Percentiles rank a stretch among this genome's conserved stretches.
These are phyloP conservation scores for Pristis pectinata DNA, from an alignment of 2,797 vertebrate species.

Conservation along the genomic window DNA sequence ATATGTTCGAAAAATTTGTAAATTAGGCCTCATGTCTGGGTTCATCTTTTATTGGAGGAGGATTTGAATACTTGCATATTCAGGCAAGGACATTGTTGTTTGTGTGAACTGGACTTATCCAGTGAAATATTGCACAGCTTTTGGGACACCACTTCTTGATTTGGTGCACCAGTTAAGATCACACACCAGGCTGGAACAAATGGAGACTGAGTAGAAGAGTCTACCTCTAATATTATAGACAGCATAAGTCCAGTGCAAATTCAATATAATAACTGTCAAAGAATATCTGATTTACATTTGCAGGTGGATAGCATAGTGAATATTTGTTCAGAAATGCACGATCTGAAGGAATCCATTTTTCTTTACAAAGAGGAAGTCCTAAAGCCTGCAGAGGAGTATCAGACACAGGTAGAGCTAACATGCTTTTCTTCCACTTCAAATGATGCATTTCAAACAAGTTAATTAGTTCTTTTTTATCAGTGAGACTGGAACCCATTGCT, in stretches of 20 bases:
- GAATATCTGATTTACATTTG: background rate
- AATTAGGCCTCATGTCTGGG: background rate
- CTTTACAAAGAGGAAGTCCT: background rate
- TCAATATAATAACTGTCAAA: background rate
- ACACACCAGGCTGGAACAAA: background rate
- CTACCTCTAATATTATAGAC: background rate
- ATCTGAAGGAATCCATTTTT: constrained; percentile 13
- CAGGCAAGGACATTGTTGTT: background rate
- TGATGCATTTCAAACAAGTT: background rate
- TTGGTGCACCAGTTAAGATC: background rate
- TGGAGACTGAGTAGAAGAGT: background rate
- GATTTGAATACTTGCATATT: background rate
- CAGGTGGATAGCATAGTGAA: constrained; percentile 16
- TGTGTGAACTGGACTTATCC: background rate
- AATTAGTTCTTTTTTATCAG: background rate
- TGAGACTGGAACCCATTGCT: background rate
- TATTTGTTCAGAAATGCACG: constrained; percentile 22
- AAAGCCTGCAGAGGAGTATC: no score
- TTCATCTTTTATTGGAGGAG: background rate
- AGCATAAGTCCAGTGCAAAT: background rate
- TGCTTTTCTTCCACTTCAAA: background rate
- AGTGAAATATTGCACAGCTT: background rate
- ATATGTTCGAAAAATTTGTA: background rate
- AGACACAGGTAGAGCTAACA: background rate
- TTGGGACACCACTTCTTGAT: background rate